Conservation (phyloP, 2,113 vertebrate species). For the Nothoprocta pentlandii region DNA sequence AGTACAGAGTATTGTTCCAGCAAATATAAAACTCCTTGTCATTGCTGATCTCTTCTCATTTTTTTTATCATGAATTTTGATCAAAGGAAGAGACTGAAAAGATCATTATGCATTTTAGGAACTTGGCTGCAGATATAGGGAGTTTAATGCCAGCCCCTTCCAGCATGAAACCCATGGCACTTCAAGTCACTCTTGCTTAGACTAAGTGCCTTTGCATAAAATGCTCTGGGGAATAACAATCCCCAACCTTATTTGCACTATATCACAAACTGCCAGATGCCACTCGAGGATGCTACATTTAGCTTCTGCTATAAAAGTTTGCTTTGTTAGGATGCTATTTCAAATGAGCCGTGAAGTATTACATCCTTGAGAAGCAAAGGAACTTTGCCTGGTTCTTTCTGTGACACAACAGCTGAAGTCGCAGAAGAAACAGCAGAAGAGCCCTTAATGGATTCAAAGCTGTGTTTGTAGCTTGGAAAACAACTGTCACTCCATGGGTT, state of each 20-base stretch:
- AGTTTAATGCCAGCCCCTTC: slow-evolving; percentile 44
- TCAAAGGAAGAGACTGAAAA: slow-evolving; percentile 22
- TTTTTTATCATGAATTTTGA: not conserved
- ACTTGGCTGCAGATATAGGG: slow-evolving; percentile 33
- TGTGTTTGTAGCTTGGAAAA: slow-evolving; percentile 57
- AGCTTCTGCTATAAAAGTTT: slow-evolving; percentile 48
- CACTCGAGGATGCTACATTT: slow-evolving; percentile 13
- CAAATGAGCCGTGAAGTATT: slow-evolving; percentile 65
- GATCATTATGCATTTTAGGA: slow-evolving; percentile 20
- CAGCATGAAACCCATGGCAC: slow-evolving; percentile 21
- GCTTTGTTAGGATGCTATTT: slow-evolving; percentile 36
- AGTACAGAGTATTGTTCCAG: not conserved
- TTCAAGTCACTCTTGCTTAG: slow-evolving; percentile 46
- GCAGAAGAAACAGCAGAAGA: slow-evolving; percentile 30
- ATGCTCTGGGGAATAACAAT: slow-evolving; percentile 18
- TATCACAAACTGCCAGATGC: slow-evolving; percentile 59
- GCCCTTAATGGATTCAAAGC: slow-evolving; percentile 10
- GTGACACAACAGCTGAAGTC: slow-evolving; percentile 2
- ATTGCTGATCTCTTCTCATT: not conserved
- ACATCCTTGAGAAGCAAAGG: slow-evolving; percentile 29
- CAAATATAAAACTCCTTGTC: not conserved
- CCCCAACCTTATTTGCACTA: slow-evolving; percentile 6
- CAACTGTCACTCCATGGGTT: slow-evolving; percentile 39
- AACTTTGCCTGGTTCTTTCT: slow-evolving; percentile 14
- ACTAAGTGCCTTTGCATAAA: slow-evolving; percentile 19